phyloP scores from a whole-genome alignment of 2,888 invertebrate species.

The Metopia argyrocephala region DNA sequence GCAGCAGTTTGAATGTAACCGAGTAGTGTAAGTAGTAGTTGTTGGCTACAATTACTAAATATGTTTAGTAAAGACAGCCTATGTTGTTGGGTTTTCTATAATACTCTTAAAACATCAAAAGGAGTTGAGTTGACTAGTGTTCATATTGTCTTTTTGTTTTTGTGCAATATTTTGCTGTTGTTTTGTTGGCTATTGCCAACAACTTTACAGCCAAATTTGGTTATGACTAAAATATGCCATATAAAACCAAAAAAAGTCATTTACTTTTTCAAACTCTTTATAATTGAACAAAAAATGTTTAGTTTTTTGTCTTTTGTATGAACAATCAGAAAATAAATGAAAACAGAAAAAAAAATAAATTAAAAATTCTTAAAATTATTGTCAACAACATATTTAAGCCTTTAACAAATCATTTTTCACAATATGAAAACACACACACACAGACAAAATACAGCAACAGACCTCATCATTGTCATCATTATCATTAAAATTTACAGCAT shows the following conservation, averaged over 20 bases:
- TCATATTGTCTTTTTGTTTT: slow-evolving; percentile 8
- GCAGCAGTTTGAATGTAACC: not conserved
- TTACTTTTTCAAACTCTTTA: slow-evolving; percentile 55
- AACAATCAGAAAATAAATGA: not conserved
- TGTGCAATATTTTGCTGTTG: not conserved
- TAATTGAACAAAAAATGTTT: slow-evolving; percentile 41
- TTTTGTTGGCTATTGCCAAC: slow-evolving; percentile 17
- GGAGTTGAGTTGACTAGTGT: slow-evolving; percentile 41
- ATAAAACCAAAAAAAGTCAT: slow-evolving; percentile 64
- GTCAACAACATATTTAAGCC: slow-evolving; percentile 65
- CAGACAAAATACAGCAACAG: not conserved
- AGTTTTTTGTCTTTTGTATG: not conserved
- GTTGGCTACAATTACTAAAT: slow-evolving; percentile 61
- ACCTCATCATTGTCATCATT: slow-evolving; percentile 64
- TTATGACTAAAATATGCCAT: slow-evolving; percentile 62
- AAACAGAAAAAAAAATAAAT: not conserved
- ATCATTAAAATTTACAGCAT: slow-evolving; percentile 64
- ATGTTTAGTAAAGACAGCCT: slow-evolving; percentile 55
- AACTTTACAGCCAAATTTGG: slow-evolving; percentile 61
- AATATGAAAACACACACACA: not conserved
- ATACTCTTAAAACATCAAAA: slow-evolving; percentile 56
- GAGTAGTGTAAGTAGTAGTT: not conserved
- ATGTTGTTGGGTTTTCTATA: slow-evolving; percentile 15
- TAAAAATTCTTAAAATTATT: slow-evolving; percentile 64
- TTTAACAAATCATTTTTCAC: slow-evolving; percentile 58